These are phyloP conservation scores for Dreissena polymorpha DNA, from an alignment of 1,140 invertebrate genomes.

Conservation along the genomic window DNA sequence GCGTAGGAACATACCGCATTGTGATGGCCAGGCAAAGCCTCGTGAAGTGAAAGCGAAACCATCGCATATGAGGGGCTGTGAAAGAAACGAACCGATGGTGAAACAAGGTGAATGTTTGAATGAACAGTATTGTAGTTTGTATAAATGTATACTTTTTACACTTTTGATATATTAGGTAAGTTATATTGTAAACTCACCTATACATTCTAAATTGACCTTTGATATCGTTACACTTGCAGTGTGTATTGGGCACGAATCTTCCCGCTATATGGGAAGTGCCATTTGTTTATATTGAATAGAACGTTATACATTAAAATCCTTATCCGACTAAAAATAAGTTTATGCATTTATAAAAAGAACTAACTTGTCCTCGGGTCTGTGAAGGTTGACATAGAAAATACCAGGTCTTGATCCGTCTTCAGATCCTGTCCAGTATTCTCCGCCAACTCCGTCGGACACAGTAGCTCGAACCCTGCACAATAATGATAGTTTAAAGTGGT, in stretches of 20 bases:
- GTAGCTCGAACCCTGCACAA: constrained; percentile 60
- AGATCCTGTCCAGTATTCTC: constrained; percentile 63
- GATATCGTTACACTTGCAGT: too few species aligned
- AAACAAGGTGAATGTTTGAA: too few species aligned
- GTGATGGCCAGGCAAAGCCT: constrained; percentile 78
- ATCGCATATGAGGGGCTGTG: constrained; percentile 32
- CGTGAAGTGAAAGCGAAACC: constrained; percentile 71
- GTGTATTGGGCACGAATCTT: neutral
- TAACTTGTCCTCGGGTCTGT: constrained; percentile 57
- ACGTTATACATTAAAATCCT: neutral
- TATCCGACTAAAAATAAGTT: neutral
- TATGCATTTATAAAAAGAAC: neutral
- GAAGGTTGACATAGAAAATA: constrained; percentile 67
- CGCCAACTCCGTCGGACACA: constrained; percentile 65
- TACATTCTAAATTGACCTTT: too few species aligned
- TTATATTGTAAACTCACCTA: too few species aligned
- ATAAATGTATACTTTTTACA: too few species aligned
- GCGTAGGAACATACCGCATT: constrained; percentile 55
- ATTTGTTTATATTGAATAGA: neutral
- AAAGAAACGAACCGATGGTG: neutral
- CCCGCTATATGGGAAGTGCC: neutral
- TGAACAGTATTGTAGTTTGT: too few species aligned
- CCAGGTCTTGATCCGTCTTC: constrained; percentile 69
- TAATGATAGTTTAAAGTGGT: constrained; percentile 10
- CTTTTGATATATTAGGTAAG: too few species aligned